phyloP scores from a whole-genome alignment of 2,113 vertebrate species.

The Zapornia atra region DNA sequence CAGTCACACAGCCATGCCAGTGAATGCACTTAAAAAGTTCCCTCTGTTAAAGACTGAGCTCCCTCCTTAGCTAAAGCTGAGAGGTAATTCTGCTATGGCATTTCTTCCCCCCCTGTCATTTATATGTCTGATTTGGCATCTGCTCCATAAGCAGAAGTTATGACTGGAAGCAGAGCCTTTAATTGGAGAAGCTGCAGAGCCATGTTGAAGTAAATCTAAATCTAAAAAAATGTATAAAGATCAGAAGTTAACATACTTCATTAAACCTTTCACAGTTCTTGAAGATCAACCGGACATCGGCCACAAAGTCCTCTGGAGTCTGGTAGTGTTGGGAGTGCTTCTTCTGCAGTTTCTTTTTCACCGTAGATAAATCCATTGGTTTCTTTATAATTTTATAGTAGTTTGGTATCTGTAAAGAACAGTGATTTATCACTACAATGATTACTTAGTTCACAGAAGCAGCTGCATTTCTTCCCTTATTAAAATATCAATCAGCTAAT shows the following conservation, averaged over 20 bases:
- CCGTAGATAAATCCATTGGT: slow-evolving; percentile 95
- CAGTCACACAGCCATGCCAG: not conserved
- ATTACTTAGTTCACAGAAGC: not conserved
- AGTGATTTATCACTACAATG: not conserved
- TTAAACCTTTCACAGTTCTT: slow-evolving; percentile 99
- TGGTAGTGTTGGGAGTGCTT: slow-evolving; percentile 93
- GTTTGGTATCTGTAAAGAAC: slow-evolving; percentile 90
- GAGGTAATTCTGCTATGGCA: not conserved
- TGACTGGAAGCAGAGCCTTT: not conserved
- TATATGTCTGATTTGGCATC: not conserved
- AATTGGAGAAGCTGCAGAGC: not conserved
- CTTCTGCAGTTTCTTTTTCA: slow-evolving; percentile 93
- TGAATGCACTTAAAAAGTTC: not conserved
- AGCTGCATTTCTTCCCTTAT: not conserved
- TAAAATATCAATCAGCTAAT: not conserved
- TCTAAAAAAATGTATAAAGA: not conserved
- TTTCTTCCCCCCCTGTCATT: not conserved
- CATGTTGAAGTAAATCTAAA: not conserved
- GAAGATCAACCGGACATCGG: slow-evolving; percentile 94
- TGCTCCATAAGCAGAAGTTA: not conserved
- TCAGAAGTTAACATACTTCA: slow-evolving; percentile 92
- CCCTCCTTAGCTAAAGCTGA: not conserved
- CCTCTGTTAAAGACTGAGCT: not conserved
- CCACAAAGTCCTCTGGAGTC: slow-evolving; percentile 90
- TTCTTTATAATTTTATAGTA: slow-evolving; percentile 99